phyloP scores from a whole-genome alignment of 2,113 vertebrate species.

The Psophia crepitans region DNA sequence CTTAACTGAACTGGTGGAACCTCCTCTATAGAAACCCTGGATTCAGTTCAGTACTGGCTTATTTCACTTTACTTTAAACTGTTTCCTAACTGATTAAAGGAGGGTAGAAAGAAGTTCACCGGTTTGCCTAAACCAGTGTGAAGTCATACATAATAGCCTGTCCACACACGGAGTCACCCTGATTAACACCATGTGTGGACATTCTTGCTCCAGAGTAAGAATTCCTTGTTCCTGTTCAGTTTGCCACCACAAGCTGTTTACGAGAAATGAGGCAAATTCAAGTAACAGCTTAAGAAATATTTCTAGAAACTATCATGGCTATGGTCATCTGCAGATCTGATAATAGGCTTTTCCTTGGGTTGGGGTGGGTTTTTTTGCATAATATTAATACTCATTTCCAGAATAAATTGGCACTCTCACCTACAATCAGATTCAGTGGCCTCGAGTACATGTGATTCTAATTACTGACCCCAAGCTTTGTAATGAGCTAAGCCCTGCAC shows the following conservation, averaged over 20 bases:
- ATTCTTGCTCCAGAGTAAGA: neutral
- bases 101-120: neutral
- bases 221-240: neutral
- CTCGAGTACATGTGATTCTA: neutral
- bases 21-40: neutral
- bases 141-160: conserved; percentile 7
- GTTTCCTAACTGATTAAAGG: neutral
- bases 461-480: conserved; percentile 33
- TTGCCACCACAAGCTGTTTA: neutral
- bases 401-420: conserved; percentile 20
- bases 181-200: conserved; percentile 49
- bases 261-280: conserved; percentile 2
- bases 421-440: neutral
- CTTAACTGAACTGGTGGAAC: neutral
- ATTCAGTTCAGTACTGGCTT: neutral
- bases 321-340: neutral
- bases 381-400: neutral
- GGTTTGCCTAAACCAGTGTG: neutral
- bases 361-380: neutral
- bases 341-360: neutral
- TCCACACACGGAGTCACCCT: neutral
- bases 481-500: conserved; percentile 5
- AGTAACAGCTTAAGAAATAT: neutral
- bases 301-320: neutral
- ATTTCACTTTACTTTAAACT: neutral